Evolutionary conservation across 1,140 invertebrate species (phyloP), one percentile per base, ranked within the genome.

Genomic region (Matsumurasca onukii): DNA sequence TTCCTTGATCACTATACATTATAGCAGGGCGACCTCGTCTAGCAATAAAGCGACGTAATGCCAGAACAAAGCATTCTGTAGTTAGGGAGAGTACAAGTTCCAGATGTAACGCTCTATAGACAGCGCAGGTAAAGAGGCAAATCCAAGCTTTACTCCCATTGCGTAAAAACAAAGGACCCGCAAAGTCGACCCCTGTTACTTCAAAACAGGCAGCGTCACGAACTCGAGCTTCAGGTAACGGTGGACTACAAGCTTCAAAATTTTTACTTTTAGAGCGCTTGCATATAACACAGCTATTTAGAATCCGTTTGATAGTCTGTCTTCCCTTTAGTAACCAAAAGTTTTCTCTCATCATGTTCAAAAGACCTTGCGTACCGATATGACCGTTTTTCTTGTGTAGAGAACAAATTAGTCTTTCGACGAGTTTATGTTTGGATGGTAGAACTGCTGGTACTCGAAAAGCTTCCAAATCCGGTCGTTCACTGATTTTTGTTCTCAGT

Each of bases 1-100:
- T 78, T 0, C 75, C 80, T 66, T 82, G 81, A 63, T 82, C 3
- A 39, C 73, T 77, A 59, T 76, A 80, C 5, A 82, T 75, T 0
- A 74, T 73, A 0, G 57, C 48, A 0, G 77, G 78, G 64, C 75
- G 68, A 52, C 77, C 76, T 70, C 76, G 67, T 67, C 75, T 64
- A 5, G 72, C 75, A 15, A 78, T 67, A 67, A 79, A 79, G 48
- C 76, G 77, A 29, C 31, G 48, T 12, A 52, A 22, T 17, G 12
- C 20, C 20, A 15, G 20, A 5, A 52, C 3, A 52, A 52, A 52
- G 3, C 12, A 15, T 15, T 52, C 20, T 5, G 49, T 52, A 17
- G 49, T 15, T 52, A 52, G 22, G 5, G 49, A 39, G 12, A 15
- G 17, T 39, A 31, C 31, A 3, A 65, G 45, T 45, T 65, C 49